Base-by-base conservation (phyloP, 1,140 invertebrate genomes). In the Fopius arisanus region DNA sequence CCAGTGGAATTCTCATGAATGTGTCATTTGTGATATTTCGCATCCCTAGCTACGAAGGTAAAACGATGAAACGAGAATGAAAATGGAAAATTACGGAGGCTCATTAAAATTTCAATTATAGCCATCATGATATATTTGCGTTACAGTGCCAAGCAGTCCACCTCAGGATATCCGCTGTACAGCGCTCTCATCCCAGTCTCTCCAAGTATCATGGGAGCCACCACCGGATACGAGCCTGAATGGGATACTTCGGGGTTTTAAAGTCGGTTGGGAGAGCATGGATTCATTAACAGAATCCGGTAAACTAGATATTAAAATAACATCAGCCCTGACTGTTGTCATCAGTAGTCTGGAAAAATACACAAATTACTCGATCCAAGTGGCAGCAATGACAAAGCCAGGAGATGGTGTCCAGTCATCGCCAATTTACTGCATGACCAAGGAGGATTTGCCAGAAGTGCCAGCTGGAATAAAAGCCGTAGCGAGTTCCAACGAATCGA, bases 391-490 rank as follows among this genome's bases (percentile, higher is more conserved):
- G 85, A 98, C 96, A 1, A 90, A 92, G 59, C 94, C 95, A 59
- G 97, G 97, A 1, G 95, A 97, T 85, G 97, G 97, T 3, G 92
- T 94, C 14, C 89, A 93, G 70, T 96, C 95, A 66, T 89, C 91
- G 16, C 92, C 96, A 0, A 91, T 97, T 48, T 96, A 93, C 83
- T 97, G 96, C 81, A 92, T 93, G 74, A 98, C 97, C 19, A 92
- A 96, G 79, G 96, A 98, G 90, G 96, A 97, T 88, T 92, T 97
- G 75, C 96, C 96, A 51, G 94, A 94, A 75, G 90, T 93, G 40
- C 96, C 96, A 48, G 94, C 93, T 3, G 92, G 93, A 77, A 95
- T 98, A 51, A 98, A 97, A 88, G 96, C 95, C 0, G 92, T 95
- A 33, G 91, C 95, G 12, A 95, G 93, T 73, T 95, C 94, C 29